Percentiles rank a stretch among this genome's conserved stretches.
phyloP scores from a whole-genome alignment of 2,797 vertebrate genomes.

The Hypotaenidia okinawae region DNA sequence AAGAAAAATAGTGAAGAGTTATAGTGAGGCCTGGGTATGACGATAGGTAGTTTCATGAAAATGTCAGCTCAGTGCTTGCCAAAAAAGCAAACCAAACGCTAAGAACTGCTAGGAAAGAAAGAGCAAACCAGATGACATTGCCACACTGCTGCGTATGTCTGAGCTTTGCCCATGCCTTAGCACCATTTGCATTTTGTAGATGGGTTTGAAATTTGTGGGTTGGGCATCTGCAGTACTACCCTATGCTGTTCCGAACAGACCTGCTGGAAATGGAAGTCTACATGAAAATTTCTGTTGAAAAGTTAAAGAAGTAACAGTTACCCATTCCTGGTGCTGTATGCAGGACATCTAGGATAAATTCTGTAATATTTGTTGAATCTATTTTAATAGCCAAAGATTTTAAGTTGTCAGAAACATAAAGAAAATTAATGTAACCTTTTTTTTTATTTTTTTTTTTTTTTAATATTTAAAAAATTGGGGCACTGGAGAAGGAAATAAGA shows the following conservation, averaged over 20 bases:
- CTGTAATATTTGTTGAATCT: neutral
- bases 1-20: neutral
- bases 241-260: neutral
- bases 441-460: neutral
- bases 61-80: neutral
- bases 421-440: neutral
- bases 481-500: neutral
- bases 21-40: neutral
- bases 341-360: neutral
- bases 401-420: neutral
- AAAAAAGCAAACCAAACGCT: neutral
- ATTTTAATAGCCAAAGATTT: neutral
- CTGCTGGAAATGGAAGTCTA: neutral
- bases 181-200: fast-evolving
- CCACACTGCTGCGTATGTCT: neutral
- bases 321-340: neutral
- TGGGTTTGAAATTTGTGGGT: neutral
- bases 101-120: neutral
- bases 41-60: neutral
- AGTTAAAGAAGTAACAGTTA: neutral
- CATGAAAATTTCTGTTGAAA: neutral
- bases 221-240: neutral
- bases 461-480: neutral
- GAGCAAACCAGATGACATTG: neutral
- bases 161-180: neutral